Base-by-base conservation (phyloP, 2,797 vertebrate species). In the Fistularia tabacaria region DNA sequence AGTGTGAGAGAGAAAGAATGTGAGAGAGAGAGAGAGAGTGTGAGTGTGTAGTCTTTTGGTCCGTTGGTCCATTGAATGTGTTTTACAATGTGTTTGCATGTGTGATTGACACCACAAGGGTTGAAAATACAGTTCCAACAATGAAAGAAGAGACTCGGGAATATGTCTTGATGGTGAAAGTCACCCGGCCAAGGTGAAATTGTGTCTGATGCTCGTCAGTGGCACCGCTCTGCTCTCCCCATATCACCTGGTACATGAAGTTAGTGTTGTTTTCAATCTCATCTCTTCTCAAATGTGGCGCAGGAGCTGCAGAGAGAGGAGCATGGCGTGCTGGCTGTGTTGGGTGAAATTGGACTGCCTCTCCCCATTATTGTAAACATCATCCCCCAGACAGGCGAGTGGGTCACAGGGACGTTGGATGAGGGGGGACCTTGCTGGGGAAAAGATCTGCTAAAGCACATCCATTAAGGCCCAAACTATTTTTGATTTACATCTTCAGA, bases 361-460 rank as follows among this genome's bases (percentile, higher is more conserved):
- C 87, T 90, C 85, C 85, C 88, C 82, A 92, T 92, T 92, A 91
- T 88, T 88, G 90, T 90, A 91, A 91, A 91, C 91, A 91, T 92
- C 89, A 92, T 90, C 88, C 85, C 71, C 63, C 81, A 79, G 88
- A 91, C 90, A 90, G 86, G 87, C 81, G 64, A 74, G 84, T 77
- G 60, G 86, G 86, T 87, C 74, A 79, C 79, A 10, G 79, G 82
- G 81, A 84, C 67, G 72, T 81, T 37, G 77, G 80, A 79, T 69
- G 81, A 76, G 74, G 78, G 73, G 73, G 66, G 45, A 46, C 69
- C 50, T 75, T 80, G 82, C 83, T 84, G 81, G 74, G 85, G 76
- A 87, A 84, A 88, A 14, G 81, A 87, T 82, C 86, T 67, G 77
- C 87, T 90, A 88, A 90, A 91, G 90, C 88, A 90, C 85, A 89